Evolutionary conservation across 2,113 vertebrate genomes (phyloP), one percentile per base, ranked within the genome.

Genomic region (Urocynchramus pylzowi): DNA sequence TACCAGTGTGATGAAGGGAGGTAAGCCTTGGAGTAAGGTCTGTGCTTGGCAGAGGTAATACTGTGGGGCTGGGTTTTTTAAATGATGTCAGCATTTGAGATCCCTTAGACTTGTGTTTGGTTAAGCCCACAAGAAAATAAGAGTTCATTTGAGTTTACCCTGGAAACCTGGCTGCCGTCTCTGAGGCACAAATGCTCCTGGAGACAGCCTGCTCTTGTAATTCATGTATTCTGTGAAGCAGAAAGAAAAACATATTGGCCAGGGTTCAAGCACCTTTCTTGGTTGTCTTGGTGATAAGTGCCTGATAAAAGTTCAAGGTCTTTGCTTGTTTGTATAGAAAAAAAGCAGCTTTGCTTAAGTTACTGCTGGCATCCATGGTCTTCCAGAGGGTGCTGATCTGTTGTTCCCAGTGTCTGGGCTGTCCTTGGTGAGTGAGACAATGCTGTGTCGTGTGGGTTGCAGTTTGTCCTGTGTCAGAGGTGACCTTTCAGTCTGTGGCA

Each of bases 281-380:
- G 83, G 87, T 84, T 94, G 81, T 87, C 87, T 52, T 91, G 85
- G 93, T 93, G 74, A 84, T 89, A 93, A 90, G 74, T 76, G 70
- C 45, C 49, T 87, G 74, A 79, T 85, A 91, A 87, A 68, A 82
- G 74, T 76, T 91, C 53, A 93, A 90, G 90, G 70, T 87, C 74
- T 95, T 87, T 90, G 35, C 44, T 79, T 87, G 49, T 49, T 87
- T 60, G 10, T 71, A 22, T 37, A n/a, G 82, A 87, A 76, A 89
- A 93, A 93, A 94, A 91, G 23, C 73, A 82, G 84, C 27, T 89
- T 91, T 91, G 64, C 84, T 75, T 44, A 53, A 82, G 57, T 91
- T 94, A 61, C 31, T 90, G 52, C 60, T 95, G 76, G 68, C 47
- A 84, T 70, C 68, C 2, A 3, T 74, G 35, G 33, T 61, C 42